These are phyloP conservation scores for Oostethus manadensis DNA, from an alignment of 2,113 vertebrate species.

Conservation along the genomic window DNA sequence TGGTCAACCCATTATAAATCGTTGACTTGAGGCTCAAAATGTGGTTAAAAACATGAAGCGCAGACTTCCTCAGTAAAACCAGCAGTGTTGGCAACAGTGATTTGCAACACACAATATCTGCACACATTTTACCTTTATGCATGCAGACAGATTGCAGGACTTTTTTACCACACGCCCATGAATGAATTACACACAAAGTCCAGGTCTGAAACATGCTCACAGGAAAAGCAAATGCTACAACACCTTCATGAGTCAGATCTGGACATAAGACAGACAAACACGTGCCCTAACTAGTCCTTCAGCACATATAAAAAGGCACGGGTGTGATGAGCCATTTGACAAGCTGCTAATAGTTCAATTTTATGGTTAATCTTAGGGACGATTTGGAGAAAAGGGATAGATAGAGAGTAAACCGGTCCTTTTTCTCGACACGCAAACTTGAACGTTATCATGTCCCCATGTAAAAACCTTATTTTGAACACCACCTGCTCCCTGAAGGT, in stretches of 20 bases:
- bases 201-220: conserved; percentile 7
- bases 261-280: conserved; percentile 6
- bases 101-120: conserved; percentile 31
- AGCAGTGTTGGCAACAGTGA: conserved; percentile 42
- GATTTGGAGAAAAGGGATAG: conserved; percentile 12
- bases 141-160: conserved; percentile 20
- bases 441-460: conserved; percentile 8
- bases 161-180: conserved; percentile 16
- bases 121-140: conserved; percentile 10
- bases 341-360: conserved; percentile 43
- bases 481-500: not conserved
- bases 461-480: conserved; percentile 3
- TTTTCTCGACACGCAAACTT: not conserved
- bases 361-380: conserved; percentile 42
- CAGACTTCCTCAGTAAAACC: conserved; percentile 69
- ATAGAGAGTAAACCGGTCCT: too few species aligned
- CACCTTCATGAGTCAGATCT: conserved; percentile 19
- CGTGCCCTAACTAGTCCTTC: conserved; percentile 30
- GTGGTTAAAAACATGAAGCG: conserved; percentile 73
- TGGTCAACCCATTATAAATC: not conserved
- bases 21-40: conserved; percentile 56
- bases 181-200: conserved; percentile 12
- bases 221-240: not conserved
- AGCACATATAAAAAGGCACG: conserved; percentile 38
- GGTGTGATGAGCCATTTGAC: conserved; percentile 54